Base-by-base conservation (phyloP, 1,140 invertebrate genomes). In the Ceratina japonica region DNA sequence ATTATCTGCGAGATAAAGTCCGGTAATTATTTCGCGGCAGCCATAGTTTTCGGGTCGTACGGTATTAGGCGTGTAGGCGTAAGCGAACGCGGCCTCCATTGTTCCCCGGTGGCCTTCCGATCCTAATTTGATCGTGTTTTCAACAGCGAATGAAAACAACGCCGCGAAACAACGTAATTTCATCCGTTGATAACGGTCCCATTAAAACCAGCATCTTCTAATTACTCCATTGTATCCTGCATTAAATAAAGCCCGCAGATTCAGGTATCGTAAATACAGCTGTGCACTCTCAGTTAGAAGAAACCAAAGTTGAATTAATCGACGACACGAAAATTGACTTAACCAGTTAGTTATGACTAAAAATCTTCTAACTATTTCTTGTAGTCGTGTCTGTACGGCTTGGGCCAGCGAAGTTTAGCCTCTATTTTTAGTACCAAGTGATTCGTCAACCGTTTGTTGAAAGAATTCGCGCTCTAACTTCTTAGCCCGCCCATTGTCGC, bases 71-170 rank as follows among this genome's bases (percentile, higher is more conserved):
- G 7, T 31, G 31, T 61, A 24, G 16, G 62, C 72, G 69, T n/a
- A 58, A 79, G n/a, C 59, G 51, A 71, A 56, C 65, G 20, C n/a
- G 15, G 13, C 13, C 15, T 31, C 58, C n/a, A 83, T 84, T 82
- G 79, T 84, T 77, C 58, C 27, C 12, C 52, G 54, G 65, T 27
- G 69, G 74, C 24, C 61, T 20, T 44, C 71, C 74, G 74, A 81
- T 84, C 78, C 62, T 72, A 68, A 82, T 80, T 85, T 84, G 68
- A 85, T 85, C 82, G 72, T 81, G 84, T 85, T 84, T 81, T 69
- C 75, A 74, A 69, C 65, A 52, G 44, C 65, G 75, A 79, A 84
- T 72, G 79, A 65, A 82, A 79, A 79, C 70, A 65, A 56, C 63
- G 27, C 52, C 72, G 71, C 51, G 70, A 78, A 81, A 65, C 79